Evolutionary conservation across 2,888 invertebrate genomes (phyloP), one percentile per base, ranked within the genome.

Genomic region (Drosophila monieri): DNA sequence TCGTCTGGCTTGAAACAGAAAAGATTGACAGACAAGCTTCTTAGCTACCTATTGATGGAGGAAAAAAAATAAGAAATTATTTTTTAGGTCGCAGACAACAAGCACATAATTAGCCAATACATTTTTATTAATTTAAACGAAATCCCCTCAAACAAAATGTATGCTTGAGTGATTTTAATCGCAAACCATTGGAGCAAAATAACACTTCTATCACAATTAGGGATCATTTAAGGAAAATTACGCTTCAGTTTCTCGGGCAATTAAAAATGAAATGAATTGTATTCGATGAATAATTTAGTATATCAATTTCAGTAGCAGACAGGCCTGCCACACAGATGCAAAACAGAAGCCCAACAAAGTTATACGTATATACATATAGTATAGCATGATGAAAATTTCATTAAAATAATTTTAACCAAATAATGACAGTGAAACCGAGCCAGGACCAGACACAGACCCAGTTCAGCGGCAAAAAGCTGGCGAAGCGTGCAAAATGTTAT

Each of bases 401-500:
- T 86, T 81, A 80, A 84, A 80, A 80, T 80, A 69, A 84, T 81
- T 84, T 84, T 61, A 77, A 71, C 73, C 77, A 65, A 64, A 72
- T 65, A 73, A 79, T 64, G 47, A 60, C 44, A 49, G n/a, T 23
- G n/a, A 48, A 53, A 47, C 46, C 32, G 46, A 48, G 10, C 6
- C 30, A 46, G 6, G n/a, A n/a, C 35, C n/a, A n/a, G n/a, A 2
- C 9, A 9, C 27, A 27, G 27, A 23, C 18, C 41, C 6, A 12
- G 48, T 30, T 25, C 15, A 8, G 37, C 39, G 35, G 49, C 52
- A 47, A 80, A 74, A 68, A 74, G 84, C 72, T 64, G 74, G 68
- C 62, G 78, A 83, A 76, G 80, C 86, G 86, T 73, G 70, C 74
- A 85, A 86, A 81, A 84, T 85, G 65, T 77, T 74, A 83, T 85